Evolutionary conservation across 1,140 invertebrate genomes (phyloP).

Genomic region (Magallana ariakensis): DNA sequence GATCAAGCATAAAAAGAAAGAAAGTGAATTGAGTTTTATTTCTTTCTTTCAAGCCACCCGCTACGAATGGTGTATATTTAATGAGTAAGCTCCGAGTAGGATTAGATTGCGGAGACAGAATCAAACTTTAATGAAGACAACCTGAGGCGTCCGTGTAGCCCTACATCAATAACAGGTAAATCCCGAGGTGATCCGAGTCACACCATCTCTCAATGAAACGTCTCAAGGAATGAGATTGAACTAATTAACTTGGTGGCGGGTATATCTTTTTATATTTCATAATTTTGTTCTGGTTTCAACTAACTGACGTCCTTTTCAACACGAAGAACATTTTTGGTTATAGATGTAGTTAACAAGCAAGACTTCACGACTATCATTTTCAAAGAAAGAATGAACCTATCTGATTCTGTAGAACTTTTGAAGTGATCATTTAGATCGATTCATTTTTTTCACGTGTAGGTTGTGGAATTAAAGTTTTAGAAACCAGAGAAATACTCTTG

Average conservation of each 20-base stretch:
- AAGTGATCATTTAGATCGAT: conserved; percentile 1
- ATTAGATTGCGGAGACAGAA: conserved; percentile 14
- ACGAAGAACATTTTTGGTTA: no score
- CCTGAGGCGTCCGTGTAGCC: background rate
- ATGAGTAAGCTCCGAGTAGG: background rate
- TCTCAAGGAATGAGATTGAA: background rate
- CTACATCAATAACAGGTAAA: background rate
- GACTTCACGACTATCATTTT: conserved; percentile 4
- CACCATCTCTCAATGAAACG: background rate
- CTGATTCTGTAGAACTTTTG: background rate
- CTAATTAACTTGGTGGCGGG: background rate
- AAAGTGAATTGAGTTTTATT: background rate
- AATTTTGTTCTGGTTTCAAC: background rate
- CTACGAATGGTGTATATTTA: background rate
- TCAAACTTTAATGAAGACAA: conserved; percentile 15
- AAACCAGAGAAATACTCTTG: background rate
- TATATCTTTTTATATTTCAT: background rate
- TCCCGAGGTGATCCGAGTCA: background rate
- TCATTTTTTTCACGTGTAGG: background rate
- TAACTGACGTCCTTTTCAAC: background rate
- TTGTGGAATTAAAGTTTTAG: background rate
- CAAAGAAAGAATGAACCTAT: background rate
- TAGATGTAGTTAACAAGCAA: no score
- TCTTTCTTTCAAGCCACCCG: background rate
- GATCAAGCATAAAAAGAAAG: background rate